Evolutionary conservation across 2,888 invertebrate genomes (phyloP), one percentile per base, ranked within the genome.

Genomic region (Apoda limacodes): DNA sequence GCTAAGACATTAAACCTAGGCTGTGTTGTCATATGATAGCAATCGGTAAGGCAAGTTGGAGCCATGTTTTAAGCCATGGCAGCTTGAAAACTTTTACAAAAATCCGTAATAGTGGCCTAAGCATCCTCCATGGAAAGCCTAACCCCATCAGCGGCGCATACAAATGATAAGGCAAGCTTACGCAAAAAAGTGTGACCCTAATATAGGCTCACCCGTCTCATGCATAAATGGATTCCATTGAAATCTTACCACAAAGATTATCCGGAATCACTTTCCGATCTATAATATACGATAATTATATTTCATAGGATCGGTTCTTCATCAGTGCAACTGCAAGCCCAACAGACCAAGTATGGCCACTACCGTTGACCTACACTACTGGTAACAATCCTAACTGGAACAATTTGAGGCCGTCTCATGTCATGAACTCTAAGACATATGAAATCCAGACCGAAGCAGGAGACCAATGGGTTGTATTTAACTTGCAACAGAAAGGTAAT

Each of bases 401-500:
- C 0, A 57, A 70, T 25, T 37, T 67, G 6, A 44, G 39, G 2
- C 51, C 66, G 2, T 33, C 42, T 0, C 45, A 51, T 9, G 52
- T 75, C 0, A 65, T 78, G 71, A 50, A 45, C 2, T 29, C 23
- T 0, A 45, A 26, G 5, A 49, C 44, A 2, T 45, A 54, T 17
- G 40, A 43, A 2, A 49, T 74, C 1, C 45, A 43, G 1, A 63
- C 59, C 10, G 40, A 41, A 2, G 38, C 59, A 6, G 65, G 56
- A 2, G 46, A 62, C 21, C 75, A 83, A 22, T 87, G 87, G 87
- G 67, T 87, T 2, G 71, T 88, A 19, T 80, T 86, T 32, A 88
- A 88, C 46, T 47, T 85, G 5, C 80, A 85, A 44, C 82, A 84
- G 49, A 82, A 80, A 51, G 84, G 86, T 84, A 46, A n/a, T n/a